Evolutionary conservation across 2,113 vertebrate genomes (phyloP).

Genomic region (Caretta caretta): DNA sequence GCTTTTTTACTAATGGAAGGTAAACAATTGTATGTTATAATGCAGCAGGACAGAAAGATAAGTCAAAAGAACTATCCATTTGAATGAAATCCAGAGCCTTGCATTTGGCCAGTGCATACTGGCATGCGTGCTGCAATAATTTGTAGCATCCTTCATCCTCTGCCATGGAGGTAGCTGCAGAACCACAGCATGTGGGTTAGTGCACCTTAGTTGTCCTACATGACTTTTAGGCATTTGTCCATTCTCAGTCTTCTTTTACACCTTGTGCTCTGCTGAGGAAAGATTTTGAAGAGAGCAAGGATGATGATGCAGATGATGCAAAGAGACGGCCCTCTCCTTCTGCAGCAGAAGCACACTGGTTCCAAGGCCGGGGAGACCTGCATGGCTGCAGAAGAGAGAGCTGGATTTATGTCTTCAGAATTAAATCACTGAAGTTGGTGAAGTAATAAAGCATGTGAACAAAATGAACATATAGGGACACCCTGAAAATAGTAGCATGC

Average conservation of each 20-base stretch:
- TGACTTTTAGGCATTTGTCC: not conserved
- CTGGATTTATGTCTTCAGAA: not conserved
- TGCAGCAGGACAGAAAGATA: not conserved
- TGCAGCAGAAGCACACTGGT: not conserved
- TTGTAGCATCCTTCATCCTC: not conserved
- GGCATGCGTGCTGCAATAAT: not conserved
- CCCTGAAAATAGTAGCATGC: not conserved
- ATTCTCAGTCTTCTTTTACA: rapidly evolving
- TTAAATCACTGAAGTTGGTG: not conserved
- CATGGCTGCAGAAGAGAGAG: not conserved
- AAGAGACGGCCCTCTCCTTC: not conserved
- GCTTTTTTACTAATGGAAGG: not conserved
- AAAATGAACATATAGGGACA: not conserved
- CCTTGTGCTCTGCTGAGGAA: not conserved
- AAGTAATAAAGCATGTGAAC: not conserved
- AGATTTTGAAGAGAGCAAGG: not conserved
- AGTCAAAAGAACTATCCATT: not conserved
- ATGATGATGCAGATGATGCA: not conserved
- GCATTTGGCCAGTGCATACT: not conserved
- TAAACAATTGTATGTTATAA: not conserved
- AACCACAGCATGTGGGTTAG: not conserved
- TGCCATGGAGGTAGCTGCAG: not conserved
- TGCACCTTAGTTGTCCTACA: not conserved
- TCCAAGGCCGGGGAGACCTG: not conserved
- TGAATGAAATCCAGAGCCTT: not conserved